Conservation (phyloP, 2,888 invertebrate species). For the Agrotis exclamationis region DNA sequence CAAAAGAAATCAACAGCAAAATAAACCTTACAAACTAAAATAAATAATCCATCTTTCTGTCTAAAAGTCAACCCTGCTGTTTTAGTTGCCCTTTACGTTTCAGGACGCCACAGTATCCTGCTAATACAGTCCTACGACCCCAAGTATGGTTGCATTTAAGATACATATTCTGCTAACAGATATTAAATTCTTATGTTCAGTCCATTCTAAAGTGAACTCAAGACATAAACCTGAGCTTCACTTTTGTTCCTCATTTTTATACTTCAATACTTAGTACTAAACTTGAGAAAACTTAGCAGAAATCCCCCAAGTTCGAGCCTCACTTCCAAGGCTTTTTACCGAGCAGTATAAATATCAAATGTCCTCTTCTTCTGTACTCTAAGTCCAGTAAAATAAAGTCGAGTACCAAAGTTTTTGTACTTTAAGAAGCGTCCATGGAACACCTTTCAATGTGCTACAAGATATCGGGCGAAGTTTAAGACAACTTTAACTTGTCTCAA, state of each 20-base stretch:
- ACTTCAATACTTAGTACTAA: constrained; percentile 8
- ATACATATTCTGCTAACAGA: neutral
- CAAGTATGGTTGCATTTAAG: too few species aligned
- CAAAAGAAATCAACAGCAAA: too few species aligned
- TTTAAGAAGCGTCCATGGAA: constrained; percentile 61
- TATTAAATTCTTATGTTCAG: neutral
- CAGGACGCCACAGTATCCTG: too few species aligned
- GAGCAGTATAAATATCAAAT: constrained; percentile 55
- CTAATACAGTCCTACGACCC: too few species aligned
- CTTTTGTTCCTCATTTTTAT: constrained; percentile 30
- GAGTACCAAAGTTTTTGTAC: constrained; percentile 56
- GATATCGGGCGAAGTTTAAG: constrained; percentile 71
- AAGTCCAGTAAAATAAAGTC: constrained; percentile 62
- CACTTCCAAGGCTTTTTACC: constrained; percentile 38
- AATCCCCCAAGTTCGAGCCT: constrained; percentile 15
- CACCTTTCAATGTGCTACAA: constrained; percentile 69
- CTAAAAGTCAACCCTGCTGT: too few species aligned
- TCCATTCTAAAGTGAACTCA: neutral
- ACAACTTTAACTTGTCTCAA: constrained; percentile 74
- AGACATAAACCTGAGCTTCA: neutral
- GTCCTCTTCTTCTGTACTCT: constrained; percentile 23
- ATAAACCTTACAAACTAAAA: too few species aligned
- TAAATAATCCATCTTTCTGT: too few species aligned
- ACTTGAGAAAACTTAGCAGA: constrained; percentile 14
- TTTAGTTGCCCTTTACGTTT: too few species aligned